Evolutionary conservation across 2,888 invertebrate species (phyloP), one percentile per base, ranked within the genome.

Genomic region (Blomia tropicalis): DNA sequence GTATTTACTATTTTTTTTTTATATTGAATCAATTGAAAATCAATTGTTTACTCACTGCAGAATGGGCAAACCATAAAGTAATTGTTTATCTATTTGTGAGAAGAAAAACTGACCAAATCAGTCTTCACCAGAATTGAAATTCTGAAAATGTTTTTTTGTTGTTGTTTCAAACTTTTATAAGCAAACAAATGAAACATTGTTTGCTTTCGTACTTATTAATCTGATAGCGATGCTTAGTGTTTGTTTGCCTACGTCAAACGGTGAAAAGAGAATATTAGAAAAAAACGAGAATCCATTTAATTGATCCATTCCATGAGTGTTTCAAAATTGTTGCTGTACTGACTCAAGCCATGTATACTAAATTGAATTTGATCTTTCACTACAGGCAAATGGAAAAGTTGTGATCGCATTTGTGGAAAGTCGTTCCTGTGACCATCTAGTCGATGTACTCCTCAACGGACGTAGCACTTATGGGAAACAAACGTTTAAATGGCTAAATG

Each of bases 401-500:
- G 30, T 56, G 2, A n/a, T 56, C 3, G 11, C 14, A 14, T 31
- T 56, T n/a, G 36, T 29, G 11, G 56, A 56, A 22, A 36, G 11
- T 19, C 11, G 25, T 25, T 22, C 31, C 23, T 1, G 30, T 2
- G 29, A 56, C 17, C 56, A 56, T n/a, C 56, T 19, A 14, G 19
- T 56, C 4, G 56, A 56, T 31, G 56, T 56, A 14, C 56, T 56
- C 2, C 14, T 56, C 31, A 56, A 56, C 23, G 56, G 56, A 36
- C 36, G 23, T 11, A 32, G 56, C 23, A 31, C 56, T 19, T 27
- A 29, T 23, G 29, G 23, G 79, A 84, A 19, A n/a, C n/a, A 11
- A 14, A 7, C 7, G n/a, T 7, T 47, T n/a, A 47, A 47, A n/a
- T 47, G 51, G 51, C 22, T 7, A 47, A 47, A 47, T 11, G 11